These are phyloP conservation scores for Phrynosoma platyrhinos DNA, from an alignment of 2,113 vertebrate genomes.

Conservation along the genomic window DNA sequence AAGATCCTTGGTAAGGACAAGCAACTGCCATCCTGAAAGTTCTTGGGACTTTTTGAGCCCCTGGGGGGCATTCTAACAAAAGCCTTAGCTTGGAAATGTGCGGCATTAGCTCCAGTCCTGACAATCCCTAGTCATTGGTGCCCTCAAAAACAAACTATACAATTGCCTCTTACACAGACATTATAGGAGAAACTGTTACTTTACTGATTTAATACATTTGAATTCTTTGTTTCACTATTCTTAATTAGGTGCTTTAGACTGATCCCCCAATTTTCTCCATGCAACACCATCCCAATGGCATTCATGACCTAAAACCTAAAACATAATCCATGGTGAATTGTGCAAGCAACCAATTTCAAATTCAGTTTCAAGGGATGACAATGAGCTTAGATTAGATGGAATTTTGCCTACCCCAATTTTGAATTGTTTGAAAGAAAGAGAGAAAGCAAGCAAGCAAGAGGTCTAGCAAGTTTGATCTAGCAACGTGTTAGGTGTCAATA, in stretches of 20 bases:
- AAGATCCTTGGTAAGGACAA: background rate
- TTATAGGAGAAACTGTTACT: slow-evolving; percentile 26
- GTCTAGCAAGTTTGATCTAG: slow-evolving; percentile 67
- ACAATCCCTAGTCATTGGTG: background rate
- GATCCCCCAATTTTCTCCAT: background rate
- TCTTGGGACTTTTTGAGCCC: background rate
- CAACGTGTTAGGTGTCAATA: slow-evolving; percentile 74
- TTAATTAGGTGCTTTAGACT: slow-evolving; percentile 3
- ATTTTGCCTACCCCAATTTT: slow-evolving; percentile 26
- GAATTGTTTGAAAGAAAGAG: slow-evolving; percentile 31
- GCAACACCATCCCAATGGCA: background rate
- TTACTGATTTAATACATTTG: slow-evolving; percentile 57
- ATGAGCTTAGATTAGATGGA: background rate
- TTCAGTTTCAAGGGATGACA: background rate
- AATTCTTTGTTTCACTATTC: slow-evolving; percentile 53
- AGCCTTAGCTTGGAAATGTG: no score
- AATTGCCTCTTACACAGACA: slow-evolving; percentile 43
- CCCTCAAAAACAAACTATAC: slow-evolving; percentile 1
- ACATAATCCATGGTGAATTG: background rate
- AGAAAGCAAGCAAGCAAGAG: slow-evolving; percentile 50
- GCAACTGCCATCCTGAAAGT: background rate
- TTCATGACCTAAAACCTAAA: background rate
- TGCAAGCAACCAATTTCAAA: background rate
- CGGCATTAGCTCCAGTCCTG: no score
- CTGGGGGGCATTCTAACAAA: no score